Conservation (phyloP, 2,888 invertebrate species). For the Agrochola lychnidis region DNA sequence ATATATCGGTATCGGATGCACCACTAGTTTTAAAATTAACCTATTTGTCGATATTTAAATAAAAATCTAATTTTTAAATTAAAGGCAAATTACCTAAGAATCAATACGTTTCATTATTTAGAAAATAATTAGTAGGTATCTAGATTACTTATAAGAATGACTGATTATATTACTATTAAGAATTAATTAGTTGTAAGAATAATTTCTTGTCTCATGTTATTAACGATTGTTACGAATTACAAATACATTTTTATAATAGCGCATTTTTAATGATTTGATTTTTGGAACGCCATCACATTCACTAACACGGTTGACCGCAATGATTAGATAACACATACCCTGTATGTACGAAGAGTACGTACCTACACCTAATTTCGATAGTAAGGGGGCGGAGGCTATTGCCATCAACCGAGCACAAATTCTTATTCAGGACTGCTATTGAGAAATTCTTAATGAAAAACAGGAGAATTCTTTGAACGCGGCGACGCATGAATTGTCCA, state of each 20-base stretch:
- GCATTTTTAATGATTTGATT: neutral
- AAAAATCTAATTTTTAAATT: neutral
- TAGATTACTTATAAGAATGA: constrained; percentile 14
- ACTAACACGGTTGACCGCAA: neutral
- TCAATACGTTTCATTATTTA: neutral
- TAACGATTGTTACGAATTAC: constrained; percentile 1
- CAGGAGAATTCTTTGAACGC: neutral
- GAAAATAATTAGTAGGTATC: neutral
- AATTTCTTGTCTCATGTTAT: neutral
- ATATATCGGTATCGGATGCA: no score
- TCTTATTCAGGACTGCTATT: neutral
- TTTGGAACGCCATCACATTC: neutral
- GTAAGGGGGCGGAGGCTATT: neutral
- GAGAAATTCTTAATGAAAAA: neutral
- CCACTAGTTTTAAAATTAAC: neutral
- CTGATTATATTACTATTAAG: constrained; percentile 25
- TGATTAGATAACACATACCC: neutral
- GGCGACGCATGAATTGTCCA: no score
- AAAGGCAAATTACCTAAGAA: neutral
- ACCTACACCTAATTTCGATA: neutral
- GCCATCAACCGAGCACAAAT: neutral
- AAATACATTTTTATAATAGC: neutral
- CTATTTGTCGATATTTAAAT: neutral
- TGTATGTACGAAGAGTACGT: neutral
- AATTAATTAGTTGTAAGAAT: constrained; percentile 4